phyloP scores from a whole-genome alignment of 2,888 invertebrate genomes.

The Cryptus armator region DNA sequence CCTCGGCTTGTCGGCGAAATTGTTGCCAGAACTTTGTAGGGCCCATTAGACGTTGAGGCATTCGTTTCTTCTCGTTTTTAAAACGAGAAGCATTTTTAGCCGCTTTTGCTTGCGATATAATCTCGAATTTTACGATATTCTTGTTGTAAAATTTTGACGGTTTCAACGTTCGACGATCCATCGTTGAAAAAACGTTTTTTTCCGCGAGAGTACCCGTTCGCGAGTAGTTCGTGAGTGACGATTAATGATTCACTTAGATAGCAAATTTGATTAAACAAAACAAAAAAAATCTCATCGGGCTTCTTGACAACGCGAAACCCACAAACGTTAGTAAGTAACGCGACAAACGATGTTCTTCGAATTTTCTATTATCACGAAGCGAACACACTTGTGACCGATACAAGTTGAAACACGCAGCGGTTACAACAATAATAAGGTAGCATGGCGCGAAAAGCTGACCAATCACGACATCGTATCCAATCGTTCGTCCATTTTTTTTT shows the following conservation, averaged over 20 bases:
- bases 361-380: too few relatives aligned
- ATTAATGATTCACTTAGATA: background rate
- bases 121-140: slow-evolving; percentile 25
- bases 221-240: background rate
- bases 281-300: too few relatives aligned
- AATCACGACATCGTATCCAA: too few relatives aligned
- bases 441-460: too few relatives aligned
- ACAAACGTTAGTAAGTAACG: too few relatives aligned
- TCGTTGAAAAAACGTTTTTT: background rate
- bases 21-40: slow-evolving; percentile 83
- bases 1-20: slow-evolving; percentile 84
- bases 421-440: too few relatives aligned
- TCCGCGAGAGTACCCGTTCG: background rate
- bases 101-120: slow-evolving; percentile 26
- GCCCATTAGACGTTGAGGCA: slow-evolving; percentile 77
- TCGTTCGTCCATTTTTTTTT: background rate
- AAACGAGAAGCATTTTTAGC: slow-evolving; percentile 37
- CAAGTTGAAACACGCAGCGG: too few relatives aligned
- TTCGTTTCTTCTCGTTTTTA: slow-evolving; percentile 60
- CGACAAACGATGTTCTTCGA: too few relatives aligned
- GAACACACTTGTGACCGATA: too few relatives aligned
- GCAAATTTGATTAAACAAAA: background rate
- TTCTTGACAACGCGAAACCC: too few relatives aligned
- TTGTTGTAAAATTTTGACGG: slow-evolving; percentile 52
- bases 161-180: slow-evolving; percentile 31